Conservation (phyloP, 2,888 invertebrate genomes). For the Yponomeuta plumbellus region DNA sequence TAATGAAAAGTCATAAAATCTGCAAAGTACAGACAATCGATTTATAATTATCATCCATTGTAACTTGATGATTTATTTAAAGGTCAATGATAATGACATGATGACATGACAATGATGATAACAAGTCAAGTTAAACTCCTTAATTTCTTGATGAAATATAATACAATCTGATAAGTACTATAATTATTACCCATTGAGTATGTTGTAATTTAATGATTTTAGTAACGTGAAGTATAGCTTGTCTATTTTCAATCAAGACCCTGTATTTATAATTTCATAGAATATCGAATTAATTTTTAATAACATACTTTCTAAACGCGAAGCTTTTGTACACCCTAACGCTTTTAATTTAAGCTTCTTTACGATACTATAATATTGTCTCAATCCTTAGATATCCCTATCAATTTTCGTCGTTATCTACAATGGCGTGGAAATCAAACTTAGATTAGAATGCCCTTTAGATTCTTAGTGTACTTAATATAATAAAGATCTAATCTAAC, state of each 20-base stretch:
- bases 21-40: not conserved
- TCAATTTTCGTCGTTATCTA: not conserved
- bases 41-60: too few relatives aligned
- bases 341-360: conserved; percentile 45
- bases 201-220: not conserved
- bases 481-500: not conserved
- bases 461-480: not conserved
- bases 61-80: not conserved
- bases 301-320: not conserved
- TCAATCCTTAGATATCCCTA: conserved; percentile 46
- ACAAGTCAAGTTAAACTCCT: too few relatives aligned
- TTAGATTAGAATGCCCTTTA: not conserved
- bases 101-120: too few relatives aligned
- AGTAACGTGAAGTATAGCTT: not conserved
- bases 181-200: too few relatives aligned
- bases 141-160: too few relatives aligned
- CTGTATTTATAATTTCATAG: not conserved
- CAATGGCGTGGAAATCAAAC: not conserved
- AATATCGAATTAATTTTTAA: not conserved
- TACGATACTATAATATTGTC: conserved; percentile 70
- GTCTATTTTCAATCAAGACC: not conserved
- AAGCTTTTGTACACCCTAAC: conserved; percentile 5
- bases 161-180: too few relatives aligned
- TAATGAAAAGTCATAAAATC: not conserved
- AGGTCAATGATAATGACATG: too few relatives aligned